These are phyloP conservation scores for Saturnia pavonia DNA, from an alignment of 2,888 invertebrate species.

Conservation along the genomic window DNA sequence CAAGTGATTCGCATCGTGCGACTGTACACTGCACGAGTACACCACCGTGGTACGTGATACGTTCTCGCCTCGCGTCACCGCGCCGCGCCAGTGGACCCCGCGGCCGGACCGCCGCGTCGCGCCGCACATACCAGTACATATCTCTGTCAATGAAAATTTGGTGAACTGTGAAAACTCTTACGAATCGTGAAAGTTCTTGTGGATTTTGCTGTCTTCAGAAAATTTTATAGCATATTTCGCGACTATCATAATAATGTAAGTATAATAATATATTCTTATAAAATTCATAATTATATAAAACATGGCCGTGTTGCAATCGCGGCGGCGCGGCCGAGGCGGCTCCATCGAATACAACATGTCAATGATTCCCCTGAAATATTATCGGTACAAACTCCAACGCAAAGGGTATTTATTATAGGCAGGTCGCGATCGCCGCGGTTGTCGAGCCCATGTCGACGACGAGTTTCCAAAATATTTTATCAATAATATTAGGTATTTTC, in stretches of 20 bases:
- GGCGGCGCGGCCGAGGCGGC: neutral
- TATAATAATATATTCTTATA: neutral
- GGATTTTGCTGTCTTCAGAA: neutral
- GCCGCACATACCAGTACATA: constrained; percentile 21
- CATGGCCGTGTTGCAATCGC: neutral
- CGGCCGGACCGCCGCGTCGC: constrained; percentile 22
- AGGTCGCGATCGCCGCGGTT: no score
- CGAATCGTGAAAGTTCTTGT: neutral
- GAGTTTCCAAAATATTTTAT: neutral
- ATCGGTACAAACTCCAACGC: neutral
- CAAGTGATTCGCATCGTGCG: no score
- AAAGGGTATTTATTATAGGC: no score
- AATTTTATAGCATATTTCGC: neutral
- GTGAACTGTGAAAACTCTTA: neutral
- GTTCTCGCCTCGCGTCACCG: neutral
- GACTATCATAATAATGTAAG: neutral
- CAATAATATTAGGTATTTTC: neutral
- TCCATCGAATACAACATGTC: neutral
- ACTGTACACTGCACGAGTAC: no score
- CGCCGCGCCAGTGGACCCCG: neutral
- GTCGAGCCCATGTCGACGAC: neutral
- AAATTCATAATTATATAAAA: neutral
- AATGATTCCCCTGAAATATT: neutral
- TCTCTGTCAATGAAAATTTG: neutral
- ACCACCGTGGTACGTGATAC: neutral